These are phyloP conservation scores for Cheilosia scutellata DNA, from an alignment of 2,888 invertebrate genomes.

Conservation along the genomic window DNA sequence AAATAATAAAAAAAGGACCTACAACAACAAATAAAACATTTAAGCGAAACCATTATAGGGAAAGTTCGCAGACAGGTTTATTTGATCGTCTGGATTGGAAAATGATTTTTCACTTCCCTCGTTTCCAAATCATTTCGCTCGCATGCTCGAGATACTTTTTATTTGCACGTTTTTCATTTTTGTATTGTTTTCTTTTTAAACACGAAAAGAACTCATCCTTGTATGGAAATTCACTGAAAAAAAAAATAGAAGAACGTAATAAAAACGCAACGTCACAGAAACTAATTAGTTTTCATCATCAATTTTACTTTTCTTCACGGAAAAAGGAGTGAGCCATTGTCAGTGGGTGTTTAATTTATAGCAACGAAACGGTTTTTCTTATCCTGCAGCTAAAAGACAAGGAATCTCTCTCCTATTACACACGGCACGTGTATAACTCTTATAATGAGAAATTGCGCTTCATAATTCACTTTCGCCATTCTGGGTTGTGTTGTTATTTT, in stretches of 20 bases:
- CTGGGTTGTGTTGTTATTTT: conserved; percentile 1
- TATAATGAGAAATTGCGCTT: conserved; percentile 48
- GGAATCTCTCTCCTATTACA: conserved; percentile 23
- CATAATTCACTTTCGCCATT: conserved; percentile 42
- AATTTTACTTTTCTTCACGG: conserved; percentile 30
- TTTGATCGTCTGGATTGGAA: conserved; percentile 51
- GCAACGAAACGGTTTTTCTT: conserved; percentile 9
- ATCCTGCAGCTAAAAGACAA: conserved; percentile 23
- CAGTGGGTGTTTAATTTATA: conserved; percentile 44
- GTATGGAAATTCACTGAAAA: conserved; percentile 6
- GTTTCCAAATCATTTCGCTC: conserved; percentile 52
- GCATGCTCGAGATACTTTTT: conserved; percentile 16
- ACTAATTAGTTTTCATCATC: conserved; percentile 54
- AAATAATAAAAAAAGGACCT: conserved; percentile 21
- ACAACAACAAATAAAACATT: conserved; percentile 25
- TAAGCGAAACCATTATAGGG: conserved; percentile 23
- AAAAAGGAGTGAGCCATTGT: conserved; percentile 3
- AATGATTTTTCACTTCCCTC: conserved; percentile 15
- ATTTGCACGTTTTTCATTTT: background rate
- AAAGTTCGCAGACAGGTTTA: conserved; percentile 54
- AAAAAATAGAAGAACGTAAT: background rate
- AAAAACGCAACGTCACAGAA: conserved; percentile 36
- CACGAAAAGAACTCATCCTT: background rate
- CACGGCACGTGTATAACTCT: conserved; percentile 20
- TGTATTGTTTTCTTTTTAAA: background rate